Evolutionary conservation across 2,888 invertebrate genomes (phyloP).

Genomic region (Pasiphila rectangulata): DNA sequence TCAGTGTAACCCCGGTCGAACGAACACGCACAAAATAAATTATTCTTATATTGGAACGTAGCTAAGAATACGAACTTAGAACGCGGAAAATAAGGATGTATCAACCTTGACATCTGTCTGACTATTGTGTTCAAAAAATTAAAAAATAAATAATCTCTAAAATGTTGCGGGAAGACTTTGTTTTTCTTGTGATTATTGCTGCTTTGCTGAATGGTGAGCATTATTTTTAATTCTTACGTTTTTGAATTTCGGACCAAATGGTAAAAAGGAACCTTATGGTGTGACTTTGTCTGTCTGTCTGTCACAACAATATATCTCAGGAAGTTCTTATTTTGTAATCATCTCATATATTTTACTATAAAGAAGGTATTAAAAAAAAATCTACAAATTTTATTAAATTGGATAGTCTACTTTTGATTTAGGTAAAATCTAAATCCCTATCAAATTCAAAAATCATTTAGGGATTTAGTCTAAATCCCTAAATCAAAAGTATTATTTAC

Average conservation of each 20-base stretch:
- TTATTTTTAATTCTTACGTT: slow-evolving; percentile 7
- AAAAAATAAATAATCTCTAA: slow-evolving; percentile 36
- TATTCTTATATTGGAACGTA: slow-evolving; percentile 42
- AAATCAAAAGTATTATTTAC: too few relatives aligned
- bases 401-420: too few relatives aligned
- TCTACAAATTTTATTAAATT: too few relatives aligned
- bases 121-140: slow-evolving; percentile 37
- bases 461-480: too few relatives aligned
- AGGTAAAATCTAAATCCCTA: too few relatives aligned
- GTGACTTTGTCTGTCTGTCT: neutral
- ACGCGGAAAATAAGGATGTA: slow-evolving; percentile 55
- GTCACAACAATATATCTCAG: too few relatives aligned
- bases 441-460: too few relatives aligned
- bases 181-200: slow-evolving; percentile 36
- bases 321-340: too few relatives aligned
- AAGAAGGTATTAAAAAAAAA: too few relatives aligned
- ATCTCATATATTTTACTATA: too few relatives aligned
- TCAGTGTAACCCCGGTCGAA: slow-evolving; percentile 46
- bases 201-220: slow-evolving; percentile 42
- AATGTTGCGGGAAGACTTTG: slow-evolving; percentile 30
- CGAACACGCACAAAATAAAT: slow-evolving; percentile 47
- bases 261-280: too few relatives aligned
- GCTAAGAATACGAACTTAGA: slow-evolving; percentile 43
- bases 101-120: slow-evolving; percentile 43
- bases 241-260: neutral